phyloP scores from a whole-genome alignment of 2,113 vertebrate species.

The Perca flavescens region DNA sequence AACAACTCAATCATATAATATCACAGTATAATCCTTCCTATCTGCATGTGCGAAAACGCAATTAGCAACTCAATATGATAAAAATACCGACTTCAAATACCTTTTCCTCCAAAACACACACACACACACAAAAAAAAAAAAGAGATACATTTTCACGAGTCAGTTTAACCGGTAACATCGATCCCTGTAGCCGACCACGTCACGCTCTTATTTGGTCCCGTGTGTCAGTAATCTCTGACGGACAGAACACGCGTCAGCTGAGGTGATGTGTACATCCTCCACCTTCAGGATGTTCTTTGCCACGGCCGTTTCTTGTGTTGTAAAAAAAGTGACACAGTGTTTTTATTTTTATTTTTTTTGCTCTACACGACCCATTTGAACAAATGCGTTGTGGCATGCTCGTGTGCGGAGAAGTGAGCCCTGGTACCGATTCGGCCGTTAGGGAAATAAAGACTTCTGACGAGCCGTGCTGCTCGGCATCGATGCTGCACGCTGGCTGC shows the following conservation, averaged over 20 bases:
- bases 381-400: slow-evolving; percentile 57
- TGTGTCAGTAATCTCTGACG: slow-evolving; percentile 39
- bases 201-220: slow-evolving; percentile 63
- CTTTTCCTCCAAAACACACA: slow-evolving; percentile 7
- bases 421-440: slow-evolving; percentile 41
- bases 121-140: neutral
- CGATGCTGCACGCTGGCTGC: slow-evolving; percentile 23
- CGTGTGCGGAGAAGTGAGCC: slow-evolving; percentile 44
- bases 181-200: slow-evolving; percentile 42
- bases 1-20: slow-evolving; percentile 46
- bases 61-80: slow-evolving; percentile 11
- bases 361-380: slow-evolving; percentile 37
- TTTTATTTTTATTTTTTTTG: slow-evolving; percentile 13
- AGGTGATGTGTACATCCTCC: slow-evolving; percentile 57
- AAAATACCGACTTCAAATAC: slow-evolving; percentile 4
- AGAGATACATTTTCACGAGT: slow-evolving; percentile 26
- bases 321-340: slow-evolving; percentile 61
- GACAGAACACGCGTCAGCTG: slow-evolving; percentile 58
- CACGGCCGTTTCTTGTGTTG: slow-evolving; percentile 35
- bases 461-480: slow-evolving; percentile 51
- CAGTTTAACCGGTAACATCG: slow-evolving; percentile 21
- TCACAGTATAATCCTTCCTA: slow-evolving; percentile 68
- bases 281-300: slow-evolving; percentile 49
- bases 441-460: slow-evolving; percentile 58
- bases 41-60: slow-evolving; percentile 2